These are phyloP conservation scores for Anolis carolinensis DNA, from an alignment of 2,113 vertebrate species.

Conservation along the genomic window DNA sequence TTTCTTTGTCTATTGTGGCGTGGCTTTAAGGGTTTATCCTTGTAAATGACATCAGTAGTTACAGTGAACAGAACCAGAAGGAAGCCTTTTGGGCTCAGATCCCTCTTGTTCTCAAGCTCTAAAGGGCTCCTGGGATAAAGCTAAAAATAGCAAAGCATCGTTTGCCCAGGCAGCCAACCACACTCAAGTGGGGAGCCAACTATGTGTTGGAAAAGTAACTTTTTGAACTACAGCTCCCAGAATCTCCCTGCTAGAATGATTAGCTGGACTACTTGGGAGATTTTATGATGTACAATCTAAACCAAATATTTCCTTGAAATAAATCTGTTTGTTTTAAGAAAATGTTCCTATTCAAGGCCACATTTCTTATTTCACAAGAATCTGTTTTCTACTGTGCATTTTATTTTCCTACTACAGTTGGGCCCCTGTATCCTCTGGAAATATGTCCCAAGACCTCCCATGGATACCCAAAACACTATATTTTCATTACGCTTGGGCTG, in stretches of 20 bases:
- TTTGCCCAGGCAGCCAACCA: constrained; percentile 50
- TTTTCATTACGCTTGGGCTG: too few species aligned
- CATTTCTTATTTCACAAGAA: too few species aligned
- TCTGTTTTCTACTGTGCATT: too few species aligned
- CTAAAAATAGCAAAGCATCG: constrained; percentile 67
- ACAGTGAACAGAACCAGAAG: constrained; percentile 74
- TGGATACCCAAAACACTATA: too few species aligned
- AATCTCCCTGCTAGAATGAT: neutral
- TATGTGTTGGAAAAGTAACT: neutral
- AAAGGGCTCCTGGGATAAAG: constrained; percentile 70
- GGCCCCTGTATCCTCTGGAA: too few species aligned
- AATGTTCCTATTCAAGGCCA: too few species aligned
- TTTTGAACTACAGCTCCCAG: neutral
- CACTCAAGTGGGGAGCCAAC: constrained; percentile 24
- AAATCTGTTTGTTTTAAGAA: too few species aligned
- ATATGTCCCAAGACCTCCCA: too few species aligned
- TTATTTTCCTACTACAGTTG: too few species aligned
- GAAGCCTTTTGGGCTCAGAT: constrained; percentile 65
- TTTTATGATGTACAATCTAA: neutral
- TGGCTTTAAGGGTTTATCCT: constrained; percentile 75
- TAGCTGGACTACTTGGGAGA: too few species aligned
- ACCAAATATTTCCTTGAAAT: neutral
- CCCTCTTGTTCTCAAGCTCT: constrained; percentile 71
- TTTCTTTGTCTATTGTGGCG: constrained; percentile 68
- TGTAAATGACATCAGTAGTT: constrained; percentile 76